Evolutionary conservation across 2,113 vertebrate genomes (phyloP).

Genomic region (Ageneiosus marmoratus): DNA sequence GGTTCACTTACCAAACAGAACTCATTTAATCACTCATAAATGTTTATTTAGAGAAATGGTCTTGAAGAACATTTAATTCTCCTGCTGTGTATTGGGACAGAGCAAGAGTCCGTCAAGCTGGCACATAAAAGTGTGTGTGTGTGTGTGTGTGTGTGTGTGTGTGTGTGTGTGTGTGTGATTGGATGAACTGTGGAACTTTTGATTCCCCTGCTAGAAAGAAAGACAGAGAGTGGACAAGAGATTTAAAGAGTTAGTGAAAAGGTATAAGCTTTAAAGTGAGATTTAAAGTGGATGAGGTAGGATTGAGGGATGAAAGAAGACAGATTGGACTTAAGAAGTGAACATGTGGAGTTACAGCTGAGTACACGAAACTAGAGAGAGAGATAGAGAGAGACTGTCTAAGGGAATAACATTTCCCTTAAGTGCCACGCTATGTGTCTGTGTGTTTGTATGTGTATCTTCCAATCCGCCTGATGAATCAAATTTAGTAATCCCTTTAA

Average conservation of each 20-base stretch:
- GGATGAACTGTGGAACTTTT: not conserved
- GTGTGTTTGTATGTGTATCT: not conserved
- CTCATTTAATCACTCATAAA: too few relatives aligned
- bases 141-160: not conserved
- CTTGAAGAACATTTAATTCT: not conserved
- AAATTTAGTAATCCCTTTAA: constrained; percentile 32
- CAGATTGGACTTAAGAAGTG: not conserved
- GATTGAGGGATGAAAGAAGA: constrained; percentile 8
- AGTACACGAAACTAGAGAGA: not conserved
- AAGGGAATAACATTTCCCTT: constrained; percentile 49
- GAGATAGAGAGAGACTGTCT: constrained; percentile 55
- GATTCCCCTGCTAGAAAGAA: constrained; percentile 1
- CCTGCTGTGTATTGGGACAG: not conserved
- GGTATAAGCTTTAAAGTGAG: constrained; percentile 7
- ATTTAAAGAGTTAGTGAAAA: constrained; percentile 15
- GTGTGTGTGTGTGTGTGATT: not conserved
- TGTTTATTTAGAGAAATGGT: too few relatives aligned
- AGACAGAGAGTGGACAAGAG: not conserved
- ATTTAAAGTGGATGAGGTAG: constrained; percentile 17
- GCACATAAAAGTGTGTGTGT: not conserved
- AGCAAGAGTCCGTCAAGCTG: not conserved
- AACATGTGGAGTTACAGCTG: not conserved
- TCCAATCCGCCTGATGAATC: constrained; percentile 3
- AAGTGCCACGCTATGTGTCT: not conserved
- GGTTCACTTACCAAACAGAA: too few relatives aligned